Conservation (phyloP, 2,888 invertebrate genomes). For the Tetragonisca angustula region DNA sequence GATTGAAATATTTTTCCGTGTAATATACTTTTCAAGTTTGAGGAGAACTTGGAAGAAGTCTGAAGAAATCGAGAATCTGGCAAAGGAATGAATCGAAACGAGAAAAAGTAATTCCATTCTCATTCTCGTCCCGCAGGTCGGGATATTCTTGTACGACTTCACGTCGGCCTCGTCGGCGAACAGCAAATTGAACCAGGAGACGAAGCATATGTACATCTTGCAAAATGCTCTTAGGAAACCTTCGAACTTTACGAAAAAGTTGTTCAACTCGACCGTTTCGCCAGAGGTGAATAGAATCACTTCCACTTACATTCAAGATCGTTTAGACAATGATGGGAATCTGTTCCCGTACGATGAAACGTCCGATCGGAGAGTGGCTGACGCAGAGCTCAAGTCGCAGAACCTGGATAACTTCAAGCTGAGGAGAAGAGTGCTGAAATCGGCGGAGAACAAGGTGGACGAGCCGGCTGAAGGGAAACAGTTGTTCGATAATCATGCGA, state of each 20-base stretch:
- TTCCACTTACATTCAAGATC: conserved; percentile 71
- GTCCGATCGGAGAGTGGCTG: conserved; percentile 18
- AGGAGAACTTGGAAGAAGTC: no score
- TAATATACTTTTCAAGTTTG: no score
- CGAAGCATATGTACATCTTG: conserved; percentile 80
- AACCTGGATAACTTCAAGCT: conserved; percentile 78
- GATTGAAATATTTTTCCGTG: no score
- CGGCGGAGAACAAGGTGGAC: conserved; percentile 60
- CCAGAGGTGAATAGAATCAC: conserved; percentile 46
- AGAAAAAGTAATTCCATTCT: neutral
- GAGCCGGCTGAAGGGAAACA: conserved; percentile 68
- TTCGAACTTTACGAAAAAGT: conserved; percentile 62
- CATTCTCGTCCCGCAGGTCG: conserved; percentile 70
- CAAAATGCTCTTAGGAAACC: conserved; percentile 78
- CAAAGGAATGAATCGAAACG: no score
- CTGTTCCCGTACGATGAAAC: conserved; percentile 32
- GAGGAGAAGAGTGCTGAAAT: conserved; percentile 72
- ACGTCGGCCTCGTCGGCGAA: conserved; percentile 78
- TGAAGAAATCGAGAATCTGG: no score
- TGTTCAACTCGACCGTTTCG: conserved; percentile 40
- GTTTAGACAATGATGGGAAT: conserved; percentile 69
- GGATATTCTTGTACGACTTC: conserved; percentile 82
- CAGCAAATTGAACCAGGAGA: conserved; percentile 79
- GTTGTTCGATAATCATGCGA: conserved; percentile 79
- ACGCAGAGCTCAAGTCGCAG: conserved; percentile 72